A percentile compares a stretch with the other conserved stretches of the same genome.
These are phyloP conservation scores for Grallaria varia DNA, from an alignment of 2,113 vertebrate genomes.

Conservation along the genomic window DNA sequence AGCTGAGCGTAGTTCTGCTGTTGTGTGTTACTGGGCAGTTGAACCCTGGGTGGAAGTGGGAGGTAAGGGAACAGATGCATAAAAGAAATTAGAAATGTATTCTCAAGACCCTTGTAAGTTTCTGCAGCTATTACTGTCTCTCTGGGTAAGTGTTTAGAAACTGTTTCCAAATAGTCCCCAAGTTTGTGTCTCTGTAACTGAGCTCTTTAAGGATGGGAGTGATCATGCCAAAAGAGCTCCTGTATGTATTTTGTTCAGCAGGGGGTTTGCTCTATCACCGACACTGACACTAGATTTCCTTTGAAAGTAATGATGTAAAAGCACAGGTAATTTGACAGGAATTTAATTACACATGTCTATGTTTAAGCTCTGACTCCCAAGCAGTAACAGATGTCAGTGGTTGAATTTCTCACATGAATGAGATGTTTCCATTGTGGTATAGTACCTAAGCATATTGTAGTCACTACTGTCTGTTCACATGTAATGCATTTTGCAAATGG, in stretches of 20 bases:
- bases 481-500: background rate
- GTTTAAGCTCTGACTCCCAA: background rate
- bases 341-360: background rate
- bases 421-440: background rate
- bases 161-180: background rate
- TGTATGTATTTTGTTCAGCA: background rate
- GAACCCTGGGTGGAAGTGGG: background rate
- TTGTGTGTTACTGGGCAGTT: background rate
- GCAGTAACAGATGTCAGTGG: background rate
- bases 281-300: background rate
- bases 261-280: background rate
- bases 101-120: background rate
- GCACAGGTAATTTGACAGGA: background rate
- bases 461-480: background rate
- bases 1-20: fast-evolving
- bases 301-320: background rate
- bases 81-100: background rate
- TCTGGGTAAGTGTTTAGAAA: background rate
- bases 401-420: background rate
- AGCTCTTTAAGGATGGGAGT: fast-evolving
- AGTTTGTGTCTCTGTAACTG: background rate
- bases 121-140: background rate
- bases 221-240: background rate
- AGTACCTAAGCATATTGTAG: background rate
- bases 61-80: background rate